Evolutionary conservation across 2,113 vertebrate genomes (phyloP).

Genomic region (Lanius ludovicianus): DNA sequence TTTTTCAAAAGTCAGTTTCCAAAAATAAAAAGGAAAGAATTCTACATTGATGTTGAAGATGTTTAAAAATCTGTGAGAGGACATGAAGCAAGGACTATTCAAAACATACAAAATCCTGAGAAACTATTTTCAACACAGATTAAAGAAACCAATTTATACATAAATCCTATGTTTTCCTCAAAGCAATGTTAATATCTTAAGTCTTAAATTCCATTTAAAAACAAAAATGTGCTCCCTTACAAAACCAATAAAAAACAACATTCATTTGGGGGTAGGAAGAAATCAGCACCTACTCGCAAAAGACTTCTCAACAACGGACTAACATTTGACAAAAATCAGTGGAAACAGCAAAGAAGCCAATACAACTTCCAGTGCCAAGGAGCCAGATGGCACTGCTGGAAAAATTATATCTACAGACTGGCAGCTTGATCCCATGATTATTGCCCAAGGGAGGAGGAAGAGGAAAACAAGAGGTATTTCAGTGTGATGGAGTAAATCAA

Average conservation of each 20-base stretch:
- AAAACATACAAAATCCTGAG: background rate
- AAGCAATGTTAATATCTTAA: background rate
- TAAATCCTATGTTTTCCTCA: background rate
- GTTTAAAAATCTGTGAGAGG: background rate
- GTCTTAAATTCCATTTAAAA: background rate
- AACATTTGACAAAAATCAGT: conserved; percentile 74
- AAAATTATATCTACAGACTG: conserved; percentile 81
- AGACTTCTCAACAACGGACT: conserved; percentile 51
- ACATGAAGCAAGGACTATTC: background rate
- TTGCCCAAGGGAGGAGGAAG: conserved; percentile 79
- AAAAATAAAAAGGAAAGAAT: background rate
- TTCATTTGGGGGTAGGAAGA: background rate
- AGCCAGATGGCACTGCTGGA: conserved; percentile 82
- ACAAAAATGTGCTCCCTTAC: background rate
- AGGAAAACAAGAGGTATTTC: conserved; percentile 76
- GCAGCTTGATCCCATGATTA: conserved; percentile 79
- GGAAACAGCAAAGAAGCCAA: conserved; percentile 72
- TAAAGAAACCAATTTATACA: background rate
- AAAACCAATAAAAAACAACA: conserved; percentile 53
- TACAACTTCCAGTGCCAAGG: conserved; percentile 76
- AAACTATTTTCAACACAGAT: background rate
- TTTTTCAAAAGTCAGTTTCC: background rate
- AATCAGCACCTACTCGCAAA: conserved; percentile 42
- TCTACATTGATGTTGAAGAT: background rate
- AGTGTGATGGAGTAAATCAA: conserved; percentile 76